Conservation (phyloP, 2,113 vertebrate species). For the Asarcornis scutulata region DNA sequence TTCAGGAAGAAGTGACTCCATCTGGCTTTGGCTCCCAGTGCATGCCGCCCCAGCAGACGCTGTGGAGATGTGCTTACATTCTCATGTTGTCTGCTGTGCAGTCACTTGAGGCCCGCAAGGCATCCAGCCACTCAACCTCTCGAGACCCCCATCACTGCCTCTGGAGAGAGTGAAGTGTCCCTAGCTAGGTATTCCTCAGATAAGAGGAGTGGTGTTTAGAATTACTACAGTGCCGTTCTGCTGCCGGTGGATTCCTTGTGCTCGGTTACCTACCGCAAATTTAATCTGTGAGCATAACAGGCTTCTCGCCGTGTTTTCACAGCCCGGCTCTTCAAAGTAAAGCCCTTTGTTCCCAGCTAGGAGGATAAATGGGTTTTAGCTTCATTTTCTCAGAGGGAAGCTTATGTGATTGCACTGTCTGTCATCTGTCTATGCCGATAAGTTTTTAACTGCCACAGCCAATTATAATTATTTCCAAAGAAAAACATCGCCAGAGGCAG, state of each 20-base stretch:
- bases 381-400: slow-evolving; percentile 54
- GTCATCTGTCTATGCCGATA: slow-evolving; percentile 38
- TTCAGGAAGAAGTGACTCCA: background rate
- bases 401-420: slow-evolving; percentile 55
- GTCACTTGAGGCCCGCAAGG: background rate
- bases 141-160: background rate
- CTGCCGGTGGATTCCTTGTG: background rate
- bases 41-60: background rate
- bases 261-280: background rate
- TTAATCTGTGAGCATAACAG: background rate
- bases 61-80: background rate
- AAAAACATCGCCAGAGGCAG: slow-evolving; percentile 33
- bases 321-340: slow-evolving; percentile 40
- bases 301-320: slow-evolving; percentile 20
- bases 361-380: slow-evolving; percentile 52
- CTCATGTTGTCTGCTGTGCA: background rate
- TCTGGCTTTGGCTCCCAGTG: background rate
- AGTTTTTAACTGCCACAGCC: slow-evolving; percentile 44
- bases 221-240: background rate
- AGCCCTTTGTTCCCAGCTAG: slow-evolving; percentile 26
- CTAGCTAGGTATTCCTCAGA: background rate
- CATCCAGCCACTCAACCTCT: background rate
- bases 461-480: slow-evolving; percentile 53
- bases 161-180: background rate
- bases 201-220: background rate